These are phyloP conservation scores for Rhyacophila brunnea DNA, from an alignment of 1,140 invertebrate species.

Conservation along the genomic window DNA sequence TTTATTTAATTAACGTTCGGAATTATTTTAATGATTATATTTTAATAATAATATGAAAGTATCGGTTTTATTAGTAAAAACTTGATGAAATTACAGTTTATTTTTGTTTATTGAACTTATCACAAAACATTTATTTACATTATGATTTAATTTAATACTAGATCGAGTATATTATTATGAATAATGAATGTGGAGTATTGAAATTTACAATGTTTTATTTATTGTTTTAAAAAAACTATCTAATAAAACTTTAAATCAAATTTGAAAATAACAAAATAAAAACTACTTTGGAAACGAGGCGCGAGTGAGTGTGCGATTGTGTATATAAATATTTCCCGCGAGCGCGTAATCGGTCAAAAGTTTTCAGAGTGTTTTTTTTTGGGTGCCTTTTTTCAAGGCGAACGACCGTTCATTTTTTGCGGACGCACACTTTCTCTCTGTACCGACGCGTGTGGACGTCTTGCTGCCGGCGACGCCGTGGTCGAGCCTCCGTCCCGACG, in stretches of 20 bases:
- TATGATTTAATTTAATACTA: constrained; percentile 8
- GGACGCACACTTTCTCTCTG: constrained; percentile 24
- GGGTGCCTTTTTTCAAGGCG: constrained; percentile 21
- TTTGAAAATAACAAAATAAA: constrained; percentile 12
- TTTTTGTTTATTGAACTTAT: constrained; percentile 7
- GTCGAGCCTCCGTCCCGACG: constrained; percentile 6
- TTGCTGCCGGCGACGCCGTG: constrained; percentile 16
- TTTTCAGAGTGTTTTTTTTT: constrained; percentile 19
- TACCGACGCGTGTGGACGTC: constrained; percentile 29
- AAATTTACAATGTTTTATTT: background rate
- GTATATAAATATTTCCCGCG: constrained; percentile 10
- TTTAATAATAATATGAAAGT: no score
- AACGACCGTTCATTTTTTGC: constrained; percentile 18
- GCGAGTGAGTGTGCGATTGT: background rate
- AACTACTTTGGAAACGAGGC: constrained; percentile 3
- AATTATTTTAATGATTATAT: no score
- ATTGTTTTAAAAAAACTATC: background rate
- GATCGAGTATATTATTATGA: constrained; percentile 3
- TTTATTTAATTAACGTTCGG: no score
- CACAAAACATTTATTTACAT: constrained; percentile 18
- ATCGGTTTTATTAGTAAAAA: background rate
- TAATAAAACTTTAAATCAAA: background rate
- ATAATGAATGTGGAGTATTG: background rate
- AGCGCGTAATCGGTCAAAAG: constrained; percentile 1
- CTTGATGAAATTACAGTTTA: background rate